These are phyloP conservation scores for Ovis canadensis DNA, from an alignment of 2,113 vertebrate genomes.

Conservation along the genomic window DNA sequence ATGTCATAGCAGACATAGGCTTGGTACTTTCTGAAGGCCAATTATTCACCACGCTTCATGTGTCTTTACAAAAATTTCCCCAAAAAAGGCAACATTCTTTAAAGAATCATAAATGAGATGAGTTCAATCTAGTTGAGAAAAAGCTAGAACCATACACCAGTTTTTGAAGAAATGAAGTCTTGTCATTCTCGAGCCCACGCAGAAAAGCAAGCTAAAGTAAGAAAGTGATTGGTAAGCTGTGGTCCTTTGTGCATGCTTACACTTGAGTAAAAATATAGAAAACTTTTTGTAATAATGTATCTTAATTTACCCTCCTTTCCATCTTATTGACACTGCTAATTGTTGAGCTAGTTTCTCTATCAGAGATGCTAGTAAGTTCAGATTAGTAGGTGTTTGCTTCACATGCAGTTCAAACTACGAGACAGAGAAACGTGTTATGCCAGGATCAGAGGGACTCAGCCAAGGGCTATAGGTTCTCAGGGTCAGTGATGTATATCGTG, in stretches of 20 bases:
- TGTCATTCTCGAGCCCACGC: neutral
- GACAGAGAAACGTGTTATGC: neutral
- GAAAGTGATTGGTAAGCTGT: neutral
- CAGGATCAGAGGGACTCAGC: neutral
- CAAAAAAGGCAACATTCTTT: neutral
- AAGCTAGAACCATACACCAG: neutral
- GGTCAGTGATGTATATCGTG: neutral
- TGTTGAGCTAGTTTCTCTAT: neutral
- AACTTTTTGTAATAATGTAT: neutral
- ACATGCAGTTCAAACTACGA: neutral
- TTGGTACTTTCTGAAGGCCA: neutral
- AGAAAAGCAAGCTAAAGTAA: neutral
- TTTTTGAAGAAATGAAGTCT: neutral
- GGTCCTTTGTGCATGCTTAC: neutral
- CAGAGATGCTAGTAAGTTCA: neutral
- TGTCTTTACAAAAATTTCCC: neutral
- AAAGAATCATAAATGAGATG: neutral
- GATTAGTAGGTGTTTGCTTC: neutral
- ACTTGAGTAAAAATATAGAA: neutral
- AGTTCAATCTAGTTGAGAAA: neutral
- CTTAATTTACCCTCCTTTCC: neutral
- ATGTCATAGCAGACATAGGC: neutral
- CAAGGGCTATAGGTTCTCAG: neutral
- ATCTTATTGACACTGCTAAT: neutral
- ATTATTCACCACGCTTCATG: neutral